Conservation (phyloP, 1,140 invertebrate species). For the Littorina saxatilis region DNA sequence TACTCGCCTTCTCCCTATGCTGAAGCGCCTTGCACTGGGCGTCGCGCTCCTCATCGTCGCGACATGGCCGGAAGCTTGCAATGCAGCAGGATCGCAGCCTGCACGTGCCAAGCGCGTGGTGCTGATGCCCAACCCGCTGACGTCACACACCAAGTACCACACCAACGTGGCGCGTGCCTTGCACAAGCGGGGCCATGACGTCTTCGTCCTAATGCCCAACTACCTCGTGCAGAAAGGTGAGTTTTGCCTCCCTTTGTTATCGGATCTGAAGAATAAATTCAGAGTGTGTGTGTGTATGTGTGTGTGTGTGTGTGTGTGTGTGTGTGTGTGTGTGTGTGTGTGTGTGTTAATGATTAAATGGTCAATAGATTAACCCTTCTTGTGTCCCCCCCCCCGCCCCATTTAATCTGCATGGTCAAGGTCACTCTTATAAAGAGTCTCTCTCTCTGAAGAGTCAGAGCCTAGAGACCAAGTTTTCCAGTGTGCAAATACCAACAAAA, state of each 20-base stretch:
- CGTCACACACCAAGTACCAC: conserved; percentile 41
- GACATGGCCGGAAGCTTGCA: too few relatives aligned
- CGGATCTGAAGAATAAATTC: too few relatives aligned
- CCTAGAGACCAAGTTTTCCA: too few relatives aligned
- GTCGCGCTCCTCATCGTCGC: not conserved
- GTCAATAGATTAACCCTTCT: too few relatives aligned
- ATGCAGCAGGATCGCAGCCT: not conserved
- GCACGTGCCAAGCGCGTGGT: conserved; percentile 36
- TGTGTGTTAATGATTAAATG: too few relatives aligned
- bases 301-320: not conserved
- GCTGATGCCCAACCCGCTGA: conserved; percentile 33
- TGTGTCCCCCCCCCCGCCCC: too few relatives aligned
- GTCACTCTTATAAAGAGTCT: too few relatives aligned
- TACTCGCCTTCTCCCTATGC: conserved; percentile 17
- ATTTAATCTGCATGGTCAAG: too few relatives aligned
- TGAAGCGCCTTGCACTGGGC: not conserved
- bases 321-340: not conserved
- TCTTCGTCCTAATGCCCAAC: conserved; percentile 38
- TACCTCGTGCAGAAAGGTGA: conserved; percentile 28
- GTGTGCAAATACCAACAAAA: too few relatives aligned
- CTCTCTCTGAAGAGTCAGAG: too few relatives aligned
- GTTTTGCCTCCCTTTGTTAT: too few relatives aligned
- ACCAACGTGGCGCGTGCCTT: conserved; percentile 39
- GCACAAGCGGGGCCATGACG: conserved; percentile 32
- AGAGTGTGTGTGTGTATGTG: not conserved